These are phyloP conservation scores for Theocolax elegans DNA, from an alignment of 1,140 invertebrate species.

Conservation along the genomic window DNA sequence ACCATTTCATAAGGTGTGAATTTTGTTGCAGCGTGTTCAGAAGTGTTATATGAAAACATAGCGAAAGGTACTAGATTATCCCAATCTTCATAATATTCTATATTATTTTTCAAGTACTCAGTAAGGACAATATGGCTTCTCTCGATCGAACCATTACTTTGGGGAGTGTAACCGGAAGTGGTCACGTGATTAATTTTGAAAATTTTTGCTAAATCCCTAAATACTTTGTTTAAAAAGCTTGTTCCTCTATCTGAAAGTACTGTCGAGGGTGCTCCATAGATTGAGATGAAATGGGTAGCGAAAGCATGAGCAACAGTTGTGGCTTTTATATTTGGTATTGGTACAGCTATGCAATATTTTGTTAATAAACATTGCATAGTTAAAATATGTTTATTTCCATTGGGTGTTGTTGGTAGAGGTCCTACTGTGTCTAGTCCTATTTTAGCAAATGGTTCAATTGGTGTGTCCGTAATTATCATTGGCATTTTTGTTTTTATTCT, in stretches of 20 bases:
- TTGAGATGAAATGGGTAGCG: background rate
- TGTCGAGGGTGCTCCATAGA: background rate
- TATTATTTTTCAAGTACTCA: background rate
- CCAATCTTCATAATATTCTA: background rate
- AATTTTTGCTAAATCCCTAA: background rate
- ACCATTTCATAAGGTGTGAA: background rate
- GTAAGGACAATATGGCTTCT: background rate
- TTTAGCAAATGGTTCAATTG: background rate
- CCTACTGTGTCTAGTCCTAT: constrained; percentile 37
- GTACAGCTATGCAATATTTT: constrained; percentile 46
- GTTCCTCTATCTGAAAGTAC: background rate
- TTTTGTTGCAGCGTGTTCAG: background rate
- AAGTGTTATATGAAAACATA: background rate
- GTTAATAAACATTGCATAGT: constrained; percentile 53
- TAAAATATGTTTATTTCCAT: constrained; percentile 46
- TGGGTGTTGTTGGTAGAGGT: constrained; percentile 43
- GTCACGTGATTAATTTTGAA: background rate
- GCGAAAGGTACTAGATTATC: background rate
- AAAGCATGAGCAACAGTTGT: background rate
- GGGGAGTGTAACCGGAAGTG: background rate
- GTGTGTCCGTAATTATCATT: constrained; percentile 46
- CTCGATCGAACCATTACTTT: background rate
- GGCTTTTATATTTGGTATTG: constrained; percentile 1
- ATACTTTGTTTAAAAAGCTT: background rate
- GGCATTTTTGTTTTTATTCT: no score